phyloP scores from a whole-genome alignment of 2,888 invertebrate genomes.

The Teinopalpus imperialis region DNA sequence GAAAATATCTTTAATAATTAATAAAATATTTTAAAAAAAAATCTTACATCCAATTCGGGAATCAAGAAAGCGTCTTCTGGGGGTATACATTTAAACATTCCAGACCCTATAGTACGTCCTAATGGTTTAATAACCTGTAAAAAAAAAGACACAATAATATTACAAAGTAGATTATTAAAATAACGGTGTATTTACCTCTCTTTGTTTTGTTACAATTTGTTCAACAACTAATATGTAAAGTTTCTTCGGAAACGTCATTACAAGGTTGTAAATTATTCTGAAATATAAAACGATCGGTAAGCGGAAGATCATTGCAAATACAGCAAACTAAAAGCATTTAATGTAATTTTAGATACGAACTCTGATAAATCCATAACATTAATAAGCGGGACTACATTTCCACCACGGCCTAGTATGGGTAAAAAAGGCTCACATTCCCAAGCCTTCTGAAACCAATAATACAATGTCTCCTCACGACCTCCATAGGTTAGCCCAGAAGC shows the following conservation, averaged over 20 bases:
- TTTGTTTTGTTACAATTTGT: constrained; percentile 76
- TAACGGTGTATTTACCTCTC: constrained; percentile 59
- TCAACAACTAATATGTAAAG: constrained; percentile 85
- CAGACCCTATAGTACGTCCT: constrained; percentile 74
- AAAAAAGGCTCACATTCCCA: constrained; percentile 84
- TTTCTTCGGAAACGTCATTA: constrained; percentile 78
- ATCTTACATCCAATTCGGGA: constrained; percentile 67
- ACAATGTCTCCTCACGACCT: constrained; percentile 82
- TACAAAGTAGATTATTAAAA: too few relatives aligned
- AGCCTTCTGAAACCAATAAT: constrained; percentile 84
- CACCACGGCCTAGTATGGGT: constrained; percentile 82
- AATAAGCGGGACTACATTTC: constrained; percentile 83
- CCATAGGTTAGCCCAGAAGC: constrained; percentile 84
- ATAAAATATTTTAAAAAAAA: too few relatives aligned
- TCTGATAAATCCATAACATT: constrained; percentile 83
- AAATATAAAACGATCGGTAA: too few relatives aligned
- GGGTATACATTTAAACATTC: constrained; percentile 78
- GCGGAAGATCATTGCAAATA: too few relatives aligned
- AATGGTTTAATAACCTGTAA: constrained; percentile 81
- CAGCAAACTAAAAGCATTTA: too few relatives aligned
- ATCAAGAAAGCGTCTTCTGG: constrained; percentile 82
- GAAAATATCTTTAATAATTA: not conserved
- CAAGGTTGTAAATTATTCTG: constrained; percentile 70
- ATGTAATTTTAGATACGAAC: constrained; percentile 53
- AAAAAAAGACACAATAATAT: too few relatives aligned